Evolutionary conservation across 2,888 invertebrate genomes (phyloP).

Genomic region (Parnassius apollo): DNA sequence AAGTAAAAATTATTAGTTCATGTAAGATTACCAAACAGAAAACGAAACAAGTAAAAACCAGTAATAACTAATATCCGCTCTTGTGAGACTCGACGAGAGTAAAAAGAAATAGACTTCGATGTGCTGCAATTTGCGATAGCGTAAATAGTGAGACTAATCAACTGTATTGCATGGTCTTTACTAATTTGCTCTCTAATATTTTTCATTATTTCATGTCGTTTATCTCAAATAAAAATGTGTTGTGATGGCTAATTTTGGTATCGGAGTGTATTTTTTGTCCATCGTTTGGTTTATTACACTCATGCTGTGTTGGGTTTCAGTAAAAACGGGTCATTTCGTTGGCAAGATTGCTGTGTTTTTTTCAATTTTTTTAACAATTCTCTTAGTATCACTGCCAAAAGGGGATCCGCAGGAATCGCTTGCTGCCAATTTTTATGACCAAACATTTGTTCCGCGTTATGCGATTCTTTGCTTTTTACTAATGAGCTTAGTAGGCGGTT

Average conservation of each 20-base stretch:
- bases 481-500: constrained; percentile 49
- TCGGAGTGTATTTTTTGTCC: constrained; percentile 84
- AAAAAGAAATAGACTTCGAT: constrained; percentile 4
- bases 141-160: constrained; percentile 9
- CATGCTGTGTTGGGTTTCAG: constrained; percentile 83
- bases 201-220: constrained; percentile 12
- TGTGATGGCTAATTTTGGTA: constrained; percentile 78
- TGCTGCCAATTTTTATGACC: constrained; percentile 76
- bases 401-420: constrained; percentile 53
- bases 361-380: constrained; percentile 79
- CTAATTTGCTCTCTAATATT: neutral
- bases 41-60: no score
- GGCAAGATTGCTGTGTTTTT: constrained; percentile 81
- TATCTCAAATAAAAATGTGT: constrained; percentile 16
- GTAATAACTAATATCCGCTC: neutral
- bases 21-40: no score
- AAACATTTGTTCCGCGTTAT: constrained; percentile 56
- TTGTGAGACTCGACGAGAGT: neutral
- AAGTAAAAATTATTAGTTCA: no score
- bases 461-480: constrained; percentile 51
- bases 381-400: constrained; percentile 82
- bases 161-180: constrained; percentile 15
- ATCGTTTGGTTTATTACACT: constrained; percentile 83
- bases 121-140: constrained; percentile 11
- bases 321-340: constrained; percentile 83